Percentiles rank a stretch among this genome's conserved stretches.
These are phyloP conservation scores for Oenanthe oenanthe DNA, from an alignment of 2,113 vertebrate genomes.

Conservation along the genomic window DNA sequence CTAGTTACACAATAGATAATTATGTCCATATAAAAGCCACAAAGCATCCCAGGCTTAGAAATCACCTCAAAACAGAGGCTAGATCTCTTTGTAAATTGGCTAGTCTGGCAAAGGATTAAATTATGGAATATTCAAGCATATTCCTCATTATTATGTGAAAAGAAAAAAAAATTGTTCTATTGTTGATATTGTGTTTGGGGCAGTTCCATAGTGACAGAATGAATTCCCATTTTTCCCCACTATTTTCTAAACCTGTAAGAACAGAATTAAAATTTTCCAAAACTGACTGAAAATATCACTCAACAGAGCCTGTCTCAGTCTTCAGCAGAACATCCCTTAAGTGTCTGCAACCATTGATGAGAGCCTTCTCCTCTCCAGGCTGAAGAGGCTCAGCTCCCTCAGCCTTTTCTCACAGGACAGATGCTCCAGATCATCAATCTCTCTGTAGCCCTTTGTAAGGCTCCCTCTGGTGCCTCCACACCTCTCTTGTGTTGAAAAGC, in stretches of 20 bases:
- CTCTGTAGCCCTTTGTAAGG: not conserved
- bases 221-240: fast-evolving
- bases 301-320: not conserved
- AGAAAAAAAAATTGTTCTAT: not conserved
- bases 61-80: not conserved
- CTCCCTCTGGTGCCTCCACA: fast-evolving
- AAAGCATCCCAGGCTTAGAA: not conserved
- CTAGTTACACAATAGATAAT: slow-evolving; percentile 21
- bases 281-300: not conserved
- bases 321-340: no score
- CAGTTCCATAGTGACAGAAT: not conserved
- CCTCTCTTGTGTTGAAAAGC: not conserved
- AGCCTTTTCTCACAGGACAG: not conserved
- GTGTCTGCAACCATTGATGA: not conserved
- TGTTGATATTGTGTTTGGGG: not conserved
- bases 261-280: not conserved
- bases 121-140: not conserved
- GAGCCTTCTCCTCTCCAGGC: not conserved
- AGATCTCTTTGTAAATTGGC: not conserved
- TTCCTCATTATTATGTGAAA: not conserved
- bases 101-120: not conserved
- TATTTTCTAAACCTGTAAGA: not conserved
- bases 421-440: not conserved
- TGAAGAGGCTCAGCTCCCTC: not conserved
- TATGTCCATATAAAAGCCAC: not conserved